A percentile compares a stretch with the other conserved stretches of the same genome.
Conservation (phyloP, 2,113 vertebrate species). For the Ceratotherium simum region DNA sequence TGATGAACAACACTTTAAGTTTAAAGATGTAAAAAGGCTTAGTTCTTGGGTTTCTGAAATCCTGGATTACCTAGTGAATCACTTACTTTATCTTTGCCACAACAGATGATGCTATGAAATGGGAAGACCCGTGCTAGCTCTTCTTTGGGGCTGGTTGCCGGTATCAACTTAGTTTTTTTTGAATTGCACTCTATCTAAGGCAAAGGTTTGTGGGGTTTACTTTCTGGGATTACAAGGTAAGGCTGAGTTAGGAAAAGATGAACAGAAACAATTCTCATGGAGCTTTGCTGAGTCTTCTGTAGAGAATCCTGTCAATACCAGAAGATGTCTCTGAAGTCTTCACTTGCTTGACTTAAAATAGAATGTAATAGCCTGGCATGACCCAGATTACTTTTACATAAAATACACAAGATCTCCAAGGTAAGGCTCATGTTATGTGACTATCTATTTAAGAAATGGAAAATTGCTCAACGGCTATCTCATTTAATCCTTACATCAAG, state of each 20-base stretch:
- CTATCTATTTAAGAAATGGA: conserved; percentile 27
- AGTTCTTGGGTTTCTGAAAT: conserved; percentile 19
- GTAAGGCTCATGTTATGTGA: neutral
- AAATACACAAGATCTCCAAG: neutral
- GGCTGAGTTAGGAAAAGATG: conserved; percentile 36
- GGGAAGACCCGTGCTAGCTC: neutral
- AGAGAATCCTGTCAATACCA: neutral
- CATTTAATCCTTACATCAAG: conserved; percentile 4
- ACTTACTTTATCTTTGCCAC: conserved; percentile 35
- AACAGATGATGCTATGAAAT: conserved; percentile 22
- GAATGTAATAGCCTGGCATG: conserved; percentile 29
- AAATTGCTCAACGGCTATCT: neutral
- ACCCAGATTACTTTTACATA: conserved; percentile 58
- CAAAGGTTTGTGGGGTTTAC: neutral
- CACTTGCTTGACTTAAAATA: conserved; percentile 50
- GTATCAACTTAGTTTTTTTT: neutral
- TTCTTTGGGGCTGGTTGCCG: neutral
- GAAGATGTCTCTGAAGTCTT: conserved; percentile 29
- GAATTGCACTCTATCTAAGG: neutral
- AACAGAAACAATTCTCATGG: conserved; percentile 43
- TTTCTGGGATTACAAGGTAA: neutral
- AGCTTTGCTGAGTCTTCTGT: neutral
- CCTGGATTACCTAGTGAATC: neutral
- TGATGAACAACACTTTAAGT: neutral
- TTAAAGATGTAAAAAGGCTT: neutral